phyloP scores from a whole-genome alignment of 2,797 vertebrate genomes.

The Ctenosaura bakeri region DNA sequence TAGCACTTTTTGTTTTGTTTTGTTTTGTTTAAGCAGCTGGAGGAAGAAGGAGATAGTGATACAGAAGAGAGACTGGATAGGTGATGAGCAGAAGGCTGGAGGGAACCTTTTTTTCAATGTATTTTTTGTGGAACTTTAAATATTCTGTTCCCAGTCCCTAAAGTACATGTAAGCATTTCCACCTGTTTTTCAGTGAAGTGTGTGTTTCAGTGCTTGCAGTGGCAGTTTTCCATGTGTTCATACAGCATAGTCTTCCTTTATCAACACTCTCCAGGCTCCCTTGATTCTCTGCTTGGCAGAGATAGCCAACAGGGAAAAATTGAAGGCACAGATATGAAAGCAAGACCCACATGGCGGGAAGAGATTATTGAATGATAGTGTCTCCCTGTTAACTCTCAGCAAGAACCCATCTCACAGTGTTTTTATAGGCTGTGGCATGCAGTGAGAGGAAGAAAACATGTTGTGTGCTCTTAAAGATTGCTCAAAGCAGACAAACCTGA shows the following conservation, averaged over 20 bases:
- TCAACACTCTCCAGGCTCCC: slow-evolving; percentile 57
- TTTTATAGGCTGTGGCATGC: background rate
- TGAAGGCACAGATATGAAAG: background rate
- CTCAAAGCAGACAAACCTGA: background rate
- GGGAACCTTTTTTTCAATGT: background rate
- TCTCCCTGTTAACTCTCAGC: background rate
- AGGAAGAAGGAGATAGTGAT: no score
- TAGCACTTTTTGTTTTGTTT: no score
- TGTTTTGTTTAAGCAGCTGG: no score
- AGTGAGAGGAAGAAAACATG: background rate
- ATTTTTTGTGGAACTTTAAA: slow-evolving; percentile 8
- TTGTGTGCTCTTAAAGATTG: background rate
- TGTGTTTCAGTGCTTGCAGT: slow-evolving; percentile 48
- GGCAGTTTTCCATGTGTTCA: slow-evolving; percentile 55
- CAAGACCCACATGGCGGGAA: slow-evolving; percentile 28
- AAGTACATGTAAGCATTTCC: background rate
- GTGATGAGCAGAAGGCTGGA: no score
- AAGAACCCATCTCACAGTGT: background rate
- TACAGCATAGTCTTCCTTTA: slow-evolving; percentile 54
- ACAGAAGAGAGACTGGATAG: background rate
- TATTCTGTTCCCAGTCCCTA: background rate
- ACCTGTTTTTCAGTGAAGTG: background rate
- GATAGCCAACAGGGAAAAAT: slow-evolving; percentile 54
- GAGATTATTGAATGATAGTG: slow-evolving; percentile 9
- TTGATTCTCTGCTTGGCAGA: slow-evolving; percentile 10